These are phyloP conservation scores for Neotragus pygmaeus DNA, from an alignment of 2,113 vertebrate species.

Conservation along the genomic window DNA sequence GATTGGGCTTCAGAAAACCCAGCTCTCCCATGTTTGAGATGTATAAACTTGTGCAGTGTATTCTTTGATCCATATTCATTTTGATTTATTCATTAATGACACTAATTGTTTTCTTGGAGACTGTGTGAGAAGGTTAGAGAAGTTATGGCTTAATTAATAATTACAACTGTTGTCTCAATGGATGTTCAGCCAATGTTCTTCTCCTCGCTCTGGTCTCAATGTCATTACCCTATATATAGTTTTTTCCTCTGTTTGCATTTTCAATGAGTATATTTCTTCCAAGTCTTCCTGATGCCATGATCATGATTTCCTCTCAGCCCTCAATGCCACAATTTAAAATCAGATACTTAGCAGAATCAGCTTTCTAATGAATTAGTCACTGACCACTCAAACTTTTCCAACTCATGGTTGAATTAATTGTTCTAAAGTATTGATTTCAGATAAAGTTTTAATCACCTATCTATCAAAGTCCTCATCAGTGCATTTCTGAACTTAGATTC, in stretches of 20 bases:
- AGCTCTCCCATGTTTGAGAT: fast-evolving
- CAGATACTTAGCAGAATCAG: background rate
- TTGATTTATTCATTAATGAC: background rate
- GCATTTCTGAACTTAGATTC: background rate
- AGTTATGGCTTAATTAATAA: background rate
- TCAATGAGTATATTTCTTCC: background rate
- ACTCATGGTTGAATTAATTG: background rate
- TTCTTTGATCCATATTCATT: background rate
- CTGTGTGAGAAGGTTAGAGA: background rate
- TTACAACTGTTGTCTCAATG: background rate
- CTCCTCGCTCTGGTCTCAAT: background rate
- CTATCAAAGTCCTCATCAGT: background rate
- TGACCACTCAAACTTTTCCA: background rate
- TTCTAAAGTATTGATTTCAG: background rate
- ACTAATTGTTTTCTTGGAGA: background rate
- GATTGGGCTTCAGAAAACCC: background rate
- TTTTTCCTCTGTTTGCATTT: background rate
- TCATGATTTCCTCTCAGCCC: background rate
- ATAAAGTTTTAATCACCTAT: background rate
- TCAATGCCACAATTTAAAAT: background rate
- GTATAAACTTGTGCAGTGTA: background rate
- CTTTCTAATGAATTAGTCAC: background rate
- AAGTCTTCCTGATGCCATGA: background rate
- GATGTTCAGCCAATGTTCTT: background rate
- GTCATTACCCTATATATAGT: background rate